Conservation (phyloP, 2,797 vertebrate genomes). For the Psittacula echo region DNA sequence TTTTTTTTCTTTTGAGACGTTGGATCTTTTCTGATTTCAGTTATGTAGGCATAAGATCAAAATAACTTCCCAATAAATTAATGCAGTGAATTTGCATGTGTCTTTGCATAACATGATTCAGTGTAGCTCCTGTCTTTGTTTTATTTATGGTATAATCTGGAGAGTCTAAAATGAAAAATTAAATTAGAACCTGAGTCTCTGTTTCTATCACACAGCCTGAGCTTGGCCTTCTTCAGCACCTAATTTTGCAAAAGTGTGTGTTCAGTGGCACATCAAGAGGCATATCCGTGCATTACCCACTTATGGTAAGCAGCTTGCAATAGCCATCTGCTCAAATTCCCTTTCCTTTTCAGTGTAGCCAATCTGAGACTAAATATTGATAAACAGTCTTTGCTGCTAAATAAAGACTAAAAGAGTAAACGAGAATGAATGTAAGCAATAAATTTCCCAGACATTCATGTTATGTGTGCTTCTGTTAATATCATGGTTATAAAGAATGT, state of each 20-base stretch:
- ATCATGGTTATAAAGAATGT: not conserved
- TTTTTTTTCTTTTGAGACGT: not conserved
- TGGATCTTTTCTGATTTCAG: not conserved
- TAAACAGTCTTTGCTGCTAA: constrained; percentile 25
- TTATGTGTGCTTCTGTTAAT: not conserved
- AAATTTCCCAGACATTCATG: not conserved
- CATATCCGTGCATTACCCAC: not conserved
- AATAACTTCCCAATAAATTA: not conserved
- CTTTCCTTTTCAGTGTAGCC: not conserved
- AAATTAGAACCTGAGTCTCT: not conserved
- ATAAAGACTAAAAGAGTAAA: not conserved
- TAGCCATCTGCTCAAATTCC: constrained; percentile 3
- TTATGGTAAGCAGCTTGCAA: not conserved
- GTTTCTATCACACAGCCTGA: not conserved
- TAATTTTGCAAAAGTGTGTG: not conserved
- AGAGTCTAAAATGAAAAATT: not conserved
- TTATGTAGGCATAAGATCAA: not conserved
- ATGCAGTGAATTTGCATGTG: not conserved
- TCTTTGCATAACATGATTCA: not conserved
- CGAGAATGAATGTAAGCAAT: not conserved
- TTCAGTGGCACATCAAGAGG: not conserved
- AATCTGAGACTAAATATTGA: constrained; percentile 35
- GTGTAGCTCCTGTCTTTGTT: not conserved
- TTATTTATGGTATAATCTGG: not conserved
- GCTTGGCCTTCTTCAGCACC: not conserved